Conservation (phyloP, 1,140 invertebrate species). For the Drosophila fuyamai region DNA sequence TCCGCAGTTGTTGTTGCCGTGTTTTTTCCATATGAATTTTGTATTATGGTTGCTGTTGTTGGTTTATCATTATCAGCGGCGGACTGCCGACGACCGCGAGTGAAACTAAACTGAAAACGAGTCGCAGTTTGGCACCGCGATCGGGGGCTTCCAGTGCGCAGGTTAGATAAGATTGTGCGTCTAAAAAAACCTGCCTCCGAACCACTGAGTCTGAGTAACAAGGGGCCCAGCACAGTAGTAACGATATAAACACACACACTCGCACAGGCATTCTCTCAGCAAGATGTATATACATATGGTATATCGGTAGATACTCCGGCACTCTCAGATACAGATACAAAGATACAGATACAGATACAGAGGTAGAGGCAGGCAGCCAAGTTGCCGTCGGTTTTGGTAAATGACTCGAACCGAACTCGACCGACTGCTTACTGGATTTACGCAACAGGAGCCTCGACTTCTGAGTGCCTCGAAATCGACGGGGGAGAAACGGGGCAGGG, state of each 20-base stretch:
- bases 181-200: conserved; percentile 69
- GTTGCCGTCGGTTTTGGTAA: conserved; percentile 63
- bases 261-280: conserved; percentile 6
- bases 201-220: conserved; percentile 52
- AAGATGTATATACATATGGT: conserved; percentile 13
- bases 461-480: conserved; percentile 36
- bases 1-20: conserved; percentile 5
- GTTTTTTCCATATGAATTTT: conserved; percentile 24
- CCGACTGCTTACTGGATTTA: conserved; percentile 78
- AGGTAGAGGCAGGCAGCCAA: conserved; percentile 39
- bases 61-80: conserved; percentile 69
- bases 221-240: conserved; percentile 52
- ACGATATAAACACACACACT: conserved; percentile 52
- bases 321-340: conserved; percentile 35
- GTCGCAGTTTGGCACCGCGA: conserved; percentile 53
- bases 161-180: conserved; percentile 82
- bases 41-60: conserved; percentile 14
- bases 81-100: conserved; percentile 53
- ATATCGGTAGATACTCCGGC: conserved; percentile 4
- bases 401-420: conserved; percentile 65
- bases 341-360: conserved; percentile 31
- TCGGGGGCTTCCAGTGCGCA: conserved; percentile 57
- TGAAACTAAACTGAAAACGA: conserved; percentile 72
- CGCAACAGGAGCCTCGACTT: conserved; percentile 78
- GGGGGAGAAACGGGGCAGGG: conserved; percentile 1